Conservation (phyloP, 2,797 vertebrate species). For the Simalia tracyae region DNA sequence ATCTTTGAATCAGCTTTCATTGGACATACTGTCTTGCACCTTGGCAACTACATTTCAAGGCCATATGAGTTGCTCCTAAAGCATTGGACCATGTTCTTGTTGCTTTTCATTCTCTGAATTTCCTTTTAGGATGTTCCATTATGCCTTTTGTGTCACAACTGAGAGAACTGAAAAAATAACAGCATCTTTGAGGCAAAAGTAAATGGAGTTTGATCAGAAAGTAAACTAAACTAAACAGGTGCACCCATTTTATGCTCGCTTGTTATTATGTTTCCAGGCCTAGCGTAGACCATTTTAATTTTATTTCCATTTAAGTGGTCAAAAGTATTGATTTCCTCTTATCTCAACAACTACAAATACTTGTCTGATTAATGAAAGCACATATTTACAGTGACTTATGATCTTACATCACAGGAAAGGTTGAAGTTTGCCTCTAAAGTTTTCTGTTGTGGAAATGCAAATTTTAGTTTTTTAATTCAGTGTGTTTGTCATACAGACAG, state of each 20-base stretch:
- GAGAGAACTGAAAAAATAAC: neutral
- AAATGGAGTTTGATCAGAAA: neutral
- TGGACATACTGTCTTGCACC: neutral
- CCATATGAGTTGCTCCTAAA: neutral
- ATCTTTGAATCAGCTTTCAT: neutral
- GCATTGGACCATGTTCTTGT: neutral
- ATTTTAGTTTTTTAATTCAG: slow-evolving; percentile 3
- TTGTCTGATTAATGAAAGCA: neutral
- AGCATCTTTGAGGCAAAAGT: neutral
- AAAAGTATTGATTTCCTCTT: neutral
- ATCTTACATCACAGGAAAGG: neutral
- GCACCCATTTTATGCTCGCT: neutral
- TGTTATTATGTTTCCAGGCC: neutral
- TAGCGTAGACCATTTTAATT: neutral
- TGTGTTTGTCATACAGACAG: neutral
- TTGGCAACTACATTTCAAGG: neutral
- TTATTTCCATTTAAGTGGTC: neutral
- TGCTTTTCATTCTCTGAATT: neutral
- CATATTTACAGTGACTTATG: slow-evolving; percentile 7
- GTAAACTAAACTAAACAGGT: neutral
- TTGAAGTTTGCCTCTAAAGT: neutral
- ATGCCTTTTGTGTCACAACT: too few species aligned
- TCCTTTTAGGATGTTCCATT: neutral
- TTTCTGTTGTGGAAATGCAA: slow-evolving; percentile 13
- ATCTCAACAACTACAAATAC: slow-evolving; percentile 22